Conservation (phyloP, 2,888 invertebrate species). For the Agrypnus murinus region DNA sequence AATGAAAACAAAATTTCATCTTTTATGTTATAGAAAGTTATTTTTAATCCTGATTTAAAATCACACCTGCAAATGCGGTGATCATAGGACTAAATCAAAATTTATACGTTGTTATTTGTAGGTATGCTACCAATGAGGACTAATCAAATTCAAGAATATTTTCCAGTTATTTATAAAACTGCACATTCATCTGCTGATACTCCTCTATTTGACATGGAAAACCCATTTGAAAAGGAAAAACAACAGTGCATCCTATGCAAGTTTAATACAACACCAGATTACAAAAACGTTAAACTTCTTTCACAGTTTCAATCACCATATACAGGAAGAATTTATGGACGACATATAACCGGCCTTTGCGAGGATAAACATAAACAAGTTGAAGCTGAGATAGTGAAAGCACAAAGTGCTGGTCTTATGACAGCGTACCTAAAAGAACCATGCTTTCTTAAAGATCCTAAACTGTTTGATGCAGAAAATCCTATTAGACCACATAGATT, state of each 20-base stretch:
- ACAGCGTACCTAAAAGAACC: conserved; percentile 86
- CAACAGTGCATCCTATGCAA: conserved; percentile 88
- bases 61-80: too few relatives aligned
- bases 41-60: too few relatives aligned
- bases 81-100: too few relatives aligned
- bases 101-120: too few relatives aligned
- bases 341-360: conserved; percentile 96
- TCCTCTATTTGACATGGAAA: conserved; percentile 78
- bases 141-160: too few relatives aligned
- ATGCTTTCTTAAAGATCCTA: conserved; percentile 89
- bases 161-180: too few relatives aligned
- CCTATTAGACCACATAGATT: conserved; percentile 88
- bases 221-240: conserved; percentile 87
- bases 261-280: conserved; percentile 86
- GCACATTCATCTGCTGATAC: conserved; percentile 60
- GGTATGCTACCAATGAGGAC: too few relatives aligned
- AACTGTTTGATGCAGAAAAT: conserved; percentile 90
- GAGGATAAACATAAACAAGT: conserved; percentile 84
- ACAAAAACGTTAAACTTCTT: conserved; percentile 92
- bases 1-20: too few relatives aligned
- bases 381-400: conserved; percentile 82
- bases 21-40: too few relatives aligned
- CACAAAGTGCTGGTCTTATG: conserved; percentile 89
- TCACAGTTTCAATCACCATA: conserved; percentile 97
- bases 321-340: conserved; percentile 93